phyloP scores from a whole-genome alignment of 1,140 invertebrate genomes.

The Armadillidium nasatum region DNA sequence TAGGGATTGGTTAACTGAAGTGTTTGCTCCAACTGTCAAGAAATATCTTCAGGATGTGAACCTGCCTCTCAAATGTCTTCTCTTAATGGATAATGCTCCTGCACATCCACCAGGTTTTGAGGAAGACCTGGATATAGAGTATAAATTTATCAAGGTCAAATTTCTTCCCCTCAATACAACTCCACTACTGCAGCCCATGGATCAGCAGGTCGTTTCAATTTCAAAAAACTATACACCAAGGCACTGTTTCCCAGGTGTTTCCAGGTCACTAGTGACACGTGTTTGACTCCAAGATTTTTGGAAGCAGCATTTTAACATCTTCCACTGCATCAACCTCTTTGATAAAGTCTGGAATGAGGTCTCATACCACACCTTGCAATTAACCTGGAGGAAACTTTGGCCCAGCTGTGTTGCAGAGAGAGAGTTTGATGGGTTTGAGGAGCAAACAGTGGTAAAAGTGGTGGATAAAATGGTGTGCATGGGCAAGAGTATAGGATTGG shows the following conservation, averaged over 20 bases:
- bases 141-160: too few species aligned
- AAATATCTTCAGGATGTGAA: too few species aligned
- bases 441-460: constrained; percentile 18
- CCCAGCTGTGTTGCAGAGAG: too few species aligned
- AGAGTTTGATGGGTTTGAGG: too few species aligned
- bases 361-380: constrained; percentile 18
- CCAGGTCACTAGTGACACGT: not conserved
- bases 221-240: constrained; percentile 23
- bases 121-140: too few species aligned
- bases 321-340: too few species aligned
- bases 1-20: constrained; percentile 12
- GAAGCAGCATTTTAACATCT: not conserved
- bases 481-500: not conserved
- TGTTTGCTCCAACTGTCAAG: too few species aligned
- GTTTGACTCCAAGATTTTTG: not conserved
- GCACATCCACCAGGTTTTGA: too few species aligned
- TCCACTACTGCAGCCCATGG: constrained; percentile 13
- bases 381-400: too few species aligned
- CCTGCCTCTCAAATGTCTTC: too few species aligned
- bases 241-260: too few species aligned
- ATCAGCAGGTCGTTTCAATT: constrained; percentile 11
- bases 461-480: not conserved
- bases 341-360: constrained; percentile 29
- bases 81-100: too few species aligned
- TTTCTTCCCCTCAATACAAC: constrained; percentile 16